Conservation (phyloP, 2,888 invertebrate genomes). For the Abrostola triplasia region DNA sequence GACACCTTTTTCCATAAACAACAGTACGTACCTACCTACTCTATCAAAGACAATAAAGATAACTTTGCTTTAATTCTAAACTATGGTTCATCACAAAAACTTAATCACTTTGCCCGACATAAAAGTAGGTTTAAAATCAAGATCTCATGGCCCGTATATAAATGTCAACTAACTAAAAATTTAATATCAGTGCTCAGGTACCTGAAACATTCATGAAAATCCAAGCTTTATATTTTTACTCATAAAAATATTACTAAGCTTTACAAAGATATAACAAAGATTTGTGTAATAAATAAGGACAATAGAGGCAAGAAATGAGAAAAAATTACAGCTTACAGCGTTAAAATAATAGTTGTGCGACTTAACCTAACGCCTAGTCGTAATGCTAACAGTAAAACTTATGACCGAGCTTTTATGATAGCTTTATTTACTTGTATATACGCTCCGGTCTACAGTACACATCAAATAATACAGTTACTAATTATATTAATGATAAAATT, state of each 20-base stretch:
- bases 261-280: constrained; percentile 5
- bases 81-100: no score
- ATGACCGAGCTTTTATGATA: constrained; percentile 29
- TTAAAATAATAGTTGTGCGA: constrained; percentile 43
- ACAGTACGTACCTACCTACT: no score
- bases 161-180: no score
- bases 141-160: no score
- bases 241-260: neutral
- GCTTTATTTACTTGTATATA: constrained; percentile 31
- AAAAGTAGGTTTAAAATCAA: neutral
- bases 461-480: constrained; percentile 23
- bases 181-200: neutral
- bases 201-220: neutral
- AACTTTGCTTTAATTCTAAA: no score
- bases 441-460: constrained; percentile 13
- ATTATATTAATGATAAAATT: constrained; percentile 35
- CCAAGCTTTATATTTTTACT: neutral
- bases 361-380: constrained; percentile 41
- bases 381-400: constrained; percentile 35
- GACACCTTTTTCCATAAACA: no score
- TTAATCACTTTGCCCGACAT: no score
- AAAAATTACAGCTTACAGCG: constrained; percentile 33
- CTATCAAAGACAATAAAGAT: no score
- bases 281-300: constrained; percentile 19
- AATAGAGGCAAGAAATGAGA: constrained; percentile 13